Evolutionary conservation across 2,888 invertebrate genomes (phyloP).

Genomic region (Tridacna crocea): DNA sequence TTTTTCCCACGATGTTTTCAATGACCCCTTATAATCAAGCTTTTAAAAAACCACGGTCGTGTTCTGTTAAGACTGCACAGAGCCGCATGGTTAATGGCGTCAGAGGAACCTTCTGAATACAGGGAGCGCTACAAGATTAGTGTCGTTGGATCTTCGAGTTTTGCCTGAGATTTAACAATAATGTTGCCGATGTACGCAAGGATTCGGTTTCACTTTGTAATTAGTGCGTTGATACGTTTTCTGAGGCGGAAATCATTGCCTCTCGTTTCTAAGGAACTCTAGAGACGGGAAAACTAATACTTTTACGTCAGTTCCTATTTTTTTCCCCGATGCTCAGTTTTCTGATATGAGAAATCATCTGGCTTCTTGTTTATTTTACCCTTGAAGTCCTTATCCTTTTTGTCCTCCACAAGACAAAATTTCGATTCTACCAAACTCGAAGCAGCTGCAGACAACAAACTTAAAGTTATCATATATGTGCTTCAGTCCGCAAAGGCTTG

Average conservation of each 20-base stretch:
- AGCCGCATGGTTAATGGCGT: background rate
- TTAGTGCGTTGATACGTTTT: constrained; percentile 19
- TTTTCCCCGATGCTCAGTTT: background rate
- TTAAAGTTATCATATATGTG: too few species aligned
- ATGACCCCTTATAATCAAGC: too few species aligned
- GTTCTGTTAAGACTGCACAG: background rate
- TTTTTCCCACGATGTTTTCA: too few species aligned
- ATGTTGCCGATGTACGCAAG: constrained; percentile 25
- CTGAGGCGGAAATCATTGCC: constrained; percentile 4
- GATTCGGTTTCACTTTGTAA: constrained; percentile 27
- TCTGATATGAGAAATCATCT: background rate
- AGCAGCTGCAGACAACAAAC: too few species aligned
- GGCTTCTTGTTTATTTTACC: background rate
- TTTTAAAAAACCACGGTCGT: too few species aligned
- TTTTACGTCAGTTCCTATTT: background rate
- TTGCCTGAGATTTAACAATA: constrained; percentile 39
- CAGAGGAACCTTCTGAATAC: background rate
- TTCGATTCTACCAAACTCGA: too few species aligned
- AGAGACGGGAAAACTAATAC: background rate
- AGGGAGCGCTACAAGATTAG: background rate
- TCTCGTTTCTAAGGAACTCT: constrained; percentile 7
- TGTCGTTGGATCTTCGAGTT: constrained; percentile 34
- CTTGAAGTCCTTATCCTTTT: background rate
- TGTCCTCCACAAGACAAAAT: too few species aligned
- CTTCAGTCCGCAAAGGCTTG: too few species aligned